Evolutionary conservation across 2,888 invertebrate genomes (phyloP).

Genomic region (Lobophora halterata): DNA sequence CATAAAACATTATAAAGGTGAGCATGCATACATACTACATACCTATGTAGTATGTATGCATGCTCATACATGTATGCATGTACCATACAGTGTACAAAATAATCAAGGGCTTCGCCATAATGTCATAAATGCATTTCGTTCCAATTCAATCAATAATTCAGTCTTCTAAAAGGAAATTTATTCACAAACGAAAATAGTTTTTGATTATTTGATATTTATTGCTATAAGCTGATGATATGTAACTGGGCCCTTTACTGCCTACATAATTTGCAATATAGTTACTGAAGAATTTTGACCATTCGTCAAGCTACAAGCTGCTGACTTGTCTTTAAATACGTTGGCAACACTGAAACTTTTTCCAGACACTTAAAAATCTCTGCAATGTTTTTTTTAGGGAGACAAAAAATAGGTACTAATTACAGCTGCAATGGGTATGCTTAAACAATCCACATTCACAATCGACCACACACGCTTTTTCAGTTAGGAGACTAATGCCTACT

Average conservation of each 20-base stretch:
- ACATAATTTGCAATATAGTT: no score
- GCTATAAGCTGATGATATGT: slow-evolving; percentile 18
- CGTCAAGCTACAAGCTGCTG: no score
- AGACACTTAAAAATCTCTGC: no score
- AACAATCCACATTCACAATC: no score
- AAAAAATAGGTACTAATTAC: no score
- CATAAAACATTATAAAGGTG: slow-evolving; percentile 2
- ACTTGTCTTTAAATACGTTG: no score
- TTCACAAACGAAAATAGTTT: slow-evolving; percentile 5
- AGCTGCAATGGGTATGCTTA: no score
- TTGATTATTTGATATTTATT: slow-evolving; percentile 2
- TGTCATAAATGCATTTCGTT: slow-evolving; percentile 26
- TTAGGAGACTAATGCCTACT: no score
- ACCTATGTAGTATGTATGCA: background rate
- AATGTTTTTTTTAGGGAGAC: no score
- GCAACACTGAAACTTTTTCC: no score
- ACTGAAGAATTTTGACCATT: no score
- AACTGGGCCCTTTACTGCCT: background rate
- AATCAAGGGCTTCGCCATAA: slow-evolving; percentile 17
- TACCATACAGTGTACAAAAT: background rate
- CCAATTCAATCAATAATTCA: slow-evolving; percentile 24
- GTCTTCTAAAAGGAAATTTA: slow-evolving; percentile 26
- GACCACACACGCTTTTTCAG: no score
- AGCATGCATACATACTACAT: background rate
- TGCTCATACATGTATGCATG: background rate